A percentile compares a stretch with the other conserved stretches of the same genome.
These are phyloP conservation scores for Schizaphis graminum DNA, from an alignment of 2,888 invertebrate species.

Conservation along the genomic window DNA sequence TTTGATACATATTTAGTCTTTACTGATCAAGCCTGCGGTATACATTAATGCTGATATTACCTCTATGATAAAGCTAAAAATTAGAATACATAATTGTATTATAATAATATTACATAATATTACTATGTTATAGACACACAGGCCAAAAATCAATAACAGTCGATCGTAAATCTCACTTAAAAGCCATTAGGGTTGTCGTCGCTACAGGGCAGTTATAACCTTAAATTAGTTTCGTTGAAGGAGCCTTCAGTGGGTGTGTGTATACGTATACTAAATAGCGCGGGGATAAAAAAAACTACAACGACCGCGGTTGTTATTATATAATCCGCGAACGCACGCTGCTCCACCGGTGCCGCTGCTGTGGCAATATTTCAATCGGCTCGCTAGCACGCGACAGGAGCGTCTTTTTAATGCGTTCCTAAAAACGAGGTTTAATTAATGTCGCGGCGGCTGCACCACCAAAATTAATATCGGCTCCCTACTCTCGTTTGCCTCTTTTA, in stretches of 20 bases:
- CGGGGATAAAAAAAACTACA: slow-evolving; percentile 18
- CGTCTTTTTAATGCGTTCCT: slow-evolving; percentile 66
- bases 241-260: not conserved
- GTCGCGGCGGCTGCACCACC: slow-evolving; percentile 63
- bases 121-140: not conserved
- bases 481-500: not conserved
- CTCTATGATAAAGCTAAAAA: not conserved
- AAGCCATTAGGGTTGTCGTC: slow-evolving; percentile 61
- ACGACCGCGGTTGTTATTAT: slow-evolving; percentile 55
- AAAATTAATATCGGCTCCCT: slow-evolving; percentile 63
- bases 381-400: slow-evolving; percentile 57
- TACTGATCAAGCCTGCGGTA: not conserved
- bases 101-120: not conserved
- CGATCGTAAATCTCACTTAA: slow-evolving; percentile 64
- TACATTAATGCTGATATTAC: not conserved
- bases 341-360: slow-evolving; percentile 25
- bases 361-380: slow-evolving; percentile 65
- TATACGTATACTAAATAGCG: not conserved
- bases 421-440: slow-evolving; percentile 66
- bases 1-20: not conserved
- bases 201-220: slow-evolving; percentile 20
- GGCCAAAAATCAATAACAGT: slow-evolving; percentile 47
- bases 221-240: slow-evolving; percentile 52
- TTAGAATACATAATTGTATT: not conserved
- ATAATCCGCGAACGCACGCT: slow-evolving; percentile 59